Evolutionary conservation across 2,797 vertebrate species (phyloP), one percentile per base, ranked within the genome.

Genomic region (Arrhamphus sclerolepis): DNA sequence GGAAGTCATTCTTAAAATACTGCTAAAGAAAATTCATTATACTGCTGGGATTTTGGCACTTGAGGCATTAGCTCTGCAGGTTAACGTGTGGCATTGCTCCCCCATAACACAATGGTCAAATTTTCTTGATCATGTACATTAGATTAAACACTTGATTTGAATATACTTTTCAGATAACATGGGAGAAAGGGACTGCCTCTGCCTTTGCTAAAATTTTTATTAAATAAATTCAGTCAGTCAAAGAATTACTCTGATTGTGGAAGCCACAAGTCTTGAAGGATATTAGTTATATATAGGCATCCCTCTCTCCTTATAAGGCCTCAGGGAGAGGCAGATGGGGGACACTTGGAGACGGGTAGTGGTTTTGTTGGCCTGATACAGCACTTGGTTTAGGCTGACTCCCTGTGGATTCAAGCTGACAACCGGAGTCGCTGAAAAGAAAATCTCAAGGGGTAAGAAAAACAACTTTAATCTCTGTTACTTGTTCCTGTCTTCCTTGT

Each of bases 241-340:
- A 79, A 71, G 50, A 62, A 41, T 66, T 83, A n/a, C 22, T 69
- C 58, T 76, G 56, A 40, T 77, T 75, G 47, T 75, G 54, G 62
- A 69, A 64, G 62, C 59, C 34, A 54, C 29, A 61, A 62, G 81
- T 87, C 87, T 87, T 86, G 72, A 86, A 81, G 85, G 87, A 83
- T 86, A 79, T 77, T 75, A 66, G 87, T 85, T 91, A 91, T 91
- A 90, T 91, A 91, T 91, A 91, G 89, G 86, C 82, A 84, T 77
- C 74, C 80, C 87, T 78, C 68, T 87, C 58, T 86, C 90, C 90
- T 89, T 89, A 76, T 89, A 89, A 89, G 90, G 90, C 80, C 69
- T 87, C 71, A 21, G 57, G 69, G 69, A 84, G 72, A 76, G 68
- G 72, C 75, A 77, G 85, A 80, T 85, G 87, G 86, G 84, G 86